Base-by-base conservation (phyloP, 92 coral and sea anemone species). In the Epizoanthus ramosus region DNA sequence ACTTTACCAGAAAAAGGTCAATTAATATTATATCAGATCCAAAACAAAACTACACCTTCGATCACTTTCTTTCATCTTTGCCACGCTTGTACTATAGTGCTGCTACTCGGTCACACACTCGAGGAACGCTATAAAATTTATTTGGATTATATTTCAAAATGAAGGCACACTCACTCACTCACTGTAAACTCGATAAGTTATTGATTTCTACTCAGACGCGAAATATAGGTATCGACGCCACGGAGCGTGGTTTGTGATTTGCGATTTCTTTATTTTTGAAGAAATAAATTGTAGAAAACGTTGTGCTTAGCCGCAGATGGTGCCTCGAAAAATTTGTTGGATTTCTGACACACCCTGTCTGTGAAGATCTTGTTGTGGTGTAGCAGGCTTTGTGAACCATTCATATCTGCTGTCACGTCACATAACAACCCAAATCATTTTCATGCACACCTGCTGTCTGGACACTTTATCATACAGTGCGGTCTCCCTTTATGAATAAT, bases 261-360 rank as follows among this genome's bases (percentile, higher is more conserved):
- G 10, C 3, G 41, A 18, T 14, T 14, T 18, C 35, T 59, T 24
- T 57, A 25, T n/a, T 72, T 22, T 50, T 45, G 23, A 47, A 15
- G 56, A n/a, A 70, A 35, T 31, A 33, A 22, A 41, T n/a, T 4
- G 19, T 19, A 72, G 33, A 50, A 3, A 21, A 45, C 18, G 7
- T 43, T 58, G 19, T 3, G 6, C 21, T 72, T 22, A 4, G 15
- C n/a, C 18, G 47, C 71, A 67, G 71, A 67, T 67, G 71, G 71
- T 67, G 10, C n/a, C 25, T 60, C 63, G 68, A 77, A 21, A 65
- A 77, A 63, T 60, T 77, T 22, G 45, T 57, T 43, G 54, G 31
- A 23, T 59, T 43, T 15, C 35, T 37, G 71, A 61, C 71, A 77
- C 82, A 77, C 82, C 82, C 71, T 60, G 82, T 60, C 82, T 77